phyloP scores from a whole-genome alignment of 2,797 vertebrate species.

The Ispidina picta region DNA sequence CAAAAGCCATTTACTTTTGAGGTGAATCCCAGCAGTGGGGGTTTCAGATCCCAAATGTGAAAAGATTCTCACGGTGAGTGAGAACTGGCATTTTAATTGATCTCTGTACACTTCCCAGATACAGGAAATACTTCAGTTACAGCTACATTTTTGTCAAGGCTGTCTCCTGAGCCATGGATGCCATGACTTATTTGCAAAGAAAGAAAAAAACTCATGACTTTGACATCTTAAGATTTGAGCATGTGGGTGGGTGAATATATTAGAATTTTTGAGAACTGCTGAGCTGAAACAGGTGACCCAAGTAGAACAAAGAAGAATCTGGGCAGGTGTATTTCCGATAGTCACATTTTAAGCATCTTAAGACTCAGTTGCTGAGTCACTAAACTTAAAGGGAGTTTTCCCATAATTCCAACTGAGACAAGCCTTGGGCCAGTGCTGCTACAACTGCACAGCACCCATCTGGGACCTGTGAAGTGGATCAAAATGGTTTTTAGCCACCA shows the following conservation, averaged over 20 bases:
- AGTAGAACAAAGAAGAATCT: not conserved
- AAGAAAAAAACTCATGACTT: not conserved
- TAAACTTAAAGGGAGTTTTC: not conserved
- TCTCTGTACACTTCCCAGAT: not conserved
- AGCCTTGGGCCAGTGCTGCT: not conserved
- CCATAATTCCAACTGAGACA: not conserved
- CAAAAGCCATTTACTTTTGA: not conserved
- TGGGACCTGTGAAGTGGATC: not conserved
- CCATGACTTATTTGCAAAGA: not conserved
- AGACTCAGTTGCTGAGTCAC: not conserved
- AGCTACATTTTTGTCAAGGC: not conserved
- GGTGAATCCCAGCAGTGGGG: not conserved
- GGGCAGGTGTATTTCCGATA: not conserved
- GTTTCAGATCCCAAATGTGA: not conserved
- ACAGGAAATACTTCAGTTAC: not conserved
- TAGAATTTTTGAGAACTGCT: constrained; percentile 10
- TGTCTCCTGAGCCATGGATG: not conserved
- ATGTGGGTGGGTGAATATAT: constrained; percentile 13
- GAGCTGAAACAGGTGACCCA: constrained; percentile 34
- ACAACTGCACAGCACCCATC: not conserved
- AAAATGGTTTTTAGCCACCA: not conserved
- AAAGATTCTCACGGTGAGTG: not conserved
- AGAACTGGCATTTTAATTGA: not conserved
- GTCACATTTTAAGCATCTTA: not conserved
- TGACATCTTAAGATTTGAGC: not conserved